These are phyloP conservation scores for Flexamia atlantica DNA, from an alignment of 2,888 invertebrate species.

Conservation along the genomic window DNA sequence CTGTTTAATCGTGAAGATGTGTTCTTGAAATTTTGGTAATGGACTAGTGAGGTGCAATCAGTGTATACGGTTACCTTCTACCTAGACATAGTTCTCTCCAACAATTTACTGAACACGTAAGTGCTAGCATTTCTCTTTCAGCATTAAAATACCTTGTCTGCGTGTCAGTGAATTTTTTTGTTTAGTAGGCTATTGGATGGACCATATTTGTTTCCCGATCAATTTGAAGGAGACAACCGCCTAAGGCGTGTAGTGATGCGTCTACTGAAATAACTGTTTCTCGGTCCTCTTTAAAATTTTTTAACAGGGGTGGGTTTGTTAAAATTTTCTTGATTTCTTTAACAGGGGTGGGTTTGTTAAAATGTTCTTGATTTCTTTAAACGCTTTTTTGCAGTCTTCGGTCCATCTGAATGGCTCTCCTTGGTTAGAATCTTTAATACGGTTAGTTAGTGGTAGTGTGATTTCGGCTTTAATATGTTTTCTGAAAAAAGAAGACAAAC, in stretches of 20 bases:
- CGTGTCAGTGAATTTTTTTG: not conserved
- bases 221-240: not conserved
- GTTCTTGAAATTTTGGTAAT: constrained; percentile 5
- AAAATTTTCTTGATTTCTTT: no score
- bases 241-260: not conserved
- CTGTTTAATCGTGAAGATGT: constrained; percentile 23
- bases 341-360: constrained; percentile 42
- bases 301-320: no score
- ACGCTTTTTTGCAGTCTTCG: not conserved
- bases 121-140: constrained; percentile 9
- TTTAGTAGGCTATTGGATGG: not conserved
- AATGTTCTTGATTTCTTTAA: not conserved
- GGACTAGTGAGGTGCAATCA: not conserved
- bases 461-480: constrained; percentile 10
- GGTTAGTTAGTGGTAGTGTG: not conserved
- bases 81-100: constrained; percentile 32
- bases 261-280: no score
- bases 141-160: not conserved
- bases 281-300: not conserved
- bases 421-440: not conserved
- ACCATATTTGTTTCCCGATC: not conserved
- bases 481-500: not conserved
- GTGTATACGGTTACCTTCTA: not conserved
- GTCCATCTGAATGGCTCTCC: not conserved
- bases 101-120: constrained; percentile 18